A percentile compares a stretch with the other conserved stretches of the same genome.
Conservation (phyloP, 2,113 vertebrate species). For the Ornithorhynchus anatinus region DNA sequence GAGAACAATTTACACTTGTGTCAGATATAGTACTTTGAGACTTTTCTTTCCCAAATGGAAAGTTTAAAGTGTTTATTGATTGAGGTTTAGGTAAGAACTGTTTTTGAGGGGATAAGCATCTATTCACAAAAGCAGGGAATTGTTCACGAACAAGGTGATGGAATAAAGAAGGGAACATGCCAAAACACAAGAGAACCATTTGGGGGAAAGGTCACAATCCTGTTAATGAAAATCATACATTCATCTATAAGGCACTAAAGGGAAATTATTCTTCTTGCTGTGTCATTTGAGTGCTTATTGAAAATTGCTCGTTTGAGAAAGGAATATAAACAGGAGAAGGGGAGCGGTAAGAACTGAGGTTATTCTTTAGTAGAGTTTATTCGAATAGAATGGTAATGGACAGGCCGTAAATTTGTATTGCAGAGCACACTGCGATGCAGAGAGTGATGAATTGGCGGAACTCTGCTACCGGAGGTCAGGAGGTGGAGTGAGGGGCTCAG, state of each 20-base stretch:
- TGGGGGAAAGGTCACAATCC: not conserved
- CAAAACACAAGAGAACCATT: not conserved
- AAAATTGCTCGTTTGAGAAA: too few relatives aligned
- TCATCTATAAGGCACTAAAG: not conserved
- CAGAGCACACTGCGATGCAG: not conserved
- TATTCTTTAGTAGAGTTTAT: not conserved
- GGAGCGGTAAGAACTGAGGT: not conserved
- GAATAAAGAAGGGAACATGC: not conserved
- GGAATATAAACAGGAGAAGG: too few relatives aligned
- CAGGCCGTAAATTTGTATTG: too few relatives aligned
- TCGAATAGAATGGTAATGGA: not conserved
- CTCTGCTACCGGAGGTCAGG: not conserved
- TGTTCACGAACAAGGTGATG: not conserved
- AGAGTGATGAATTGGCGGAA: not conserved
- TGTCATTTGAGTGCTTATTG: not conserved
- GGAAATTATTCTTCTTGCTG: not conserved
- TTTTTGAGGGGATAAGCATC: conserved; percentile 17
- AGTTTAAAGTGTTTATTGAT: conserved; percentile 20
- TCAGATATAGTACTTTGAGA: conserved; percentile 3
- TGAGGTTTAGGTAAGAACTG: conserved; percentile 33
- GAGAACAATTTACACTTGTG: not conserved
- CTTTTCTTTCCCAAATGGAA: conserved; percentile 19
- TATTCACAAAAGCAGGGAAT: conserved; percentile 19
- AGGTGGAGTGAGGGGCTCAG: too few relatives aligned
- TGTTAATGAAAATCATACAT: not conserved